Percentiles rank a stretch among this genome's conserved stretches.
These are phyloP conservation scores for Sebastes variabilis DNA, from an alignment of 2,797 vertebrate species.

Conservation along the genomic window DNA sequence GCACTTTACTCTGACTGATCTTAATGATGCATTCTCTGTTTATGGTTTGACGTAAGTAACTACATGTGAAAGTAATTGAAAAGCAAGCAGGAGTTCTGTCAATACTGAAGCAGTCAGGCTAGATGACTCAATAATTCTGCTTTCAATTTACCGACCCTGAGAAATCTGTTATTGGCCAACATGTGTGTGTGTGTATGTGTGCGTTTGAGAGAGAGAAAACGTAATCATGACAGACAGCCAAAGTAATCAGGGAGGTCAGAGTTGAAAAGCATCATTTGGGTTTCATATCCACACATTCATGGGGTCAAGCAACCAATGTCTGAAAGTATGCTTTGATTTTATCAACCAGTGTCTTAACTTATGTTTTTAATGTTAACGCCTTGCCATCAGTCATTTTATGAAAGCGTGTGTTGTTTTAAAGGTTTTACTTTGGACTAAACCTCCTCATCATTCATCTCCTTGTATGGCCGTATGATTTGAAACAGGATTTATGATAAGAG, in stretches of 20 bases:
- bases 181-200: background rate
- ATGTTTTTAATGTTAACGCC: background rate
- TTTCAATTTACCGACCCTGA: slow-evolving; percentile 37
- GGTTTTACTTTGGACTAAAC: background rate
- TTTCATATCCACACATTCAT: slow-evolving; percentile 18
- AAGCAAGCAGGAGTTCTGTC: background rate
- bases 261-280: slow-evolving; percentile 10
- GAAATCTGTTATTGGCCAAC: slow-evolving; percentile 12
- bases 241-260: slow-evolving; percentile 29
- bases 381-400: background rate
- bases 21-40: background rate
- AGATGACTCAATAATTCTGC: slow-evolving; percentile 15
- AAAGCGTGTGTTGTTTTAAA: background rate
- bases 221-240: slow-evolving; percentile 22
- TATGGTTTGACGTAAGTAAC: background rate
- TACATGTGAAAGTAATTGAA: slow-evolving; percentile 1
- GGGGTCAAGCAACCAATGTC: background rate
- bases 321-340: background rate
- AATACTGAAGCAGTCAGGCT: background rate
- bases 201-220: background rate
- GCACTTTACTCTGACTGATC: background rate
- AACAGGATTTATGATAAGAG: slow-evolving; percentile 17
- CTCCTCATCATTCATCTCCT: slow-evolving; percentile 16
- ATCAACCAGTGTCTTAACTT: background rate
- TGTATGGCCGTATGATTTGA: slow-evolving; percentile 26